A percentile compares a stretch with the other conserved stretches of the same genome.
Evolutionary conservation across 2,797 vertebrate species (phyloP).

Genomic region (Pachyuromys duprasi): DNA sequence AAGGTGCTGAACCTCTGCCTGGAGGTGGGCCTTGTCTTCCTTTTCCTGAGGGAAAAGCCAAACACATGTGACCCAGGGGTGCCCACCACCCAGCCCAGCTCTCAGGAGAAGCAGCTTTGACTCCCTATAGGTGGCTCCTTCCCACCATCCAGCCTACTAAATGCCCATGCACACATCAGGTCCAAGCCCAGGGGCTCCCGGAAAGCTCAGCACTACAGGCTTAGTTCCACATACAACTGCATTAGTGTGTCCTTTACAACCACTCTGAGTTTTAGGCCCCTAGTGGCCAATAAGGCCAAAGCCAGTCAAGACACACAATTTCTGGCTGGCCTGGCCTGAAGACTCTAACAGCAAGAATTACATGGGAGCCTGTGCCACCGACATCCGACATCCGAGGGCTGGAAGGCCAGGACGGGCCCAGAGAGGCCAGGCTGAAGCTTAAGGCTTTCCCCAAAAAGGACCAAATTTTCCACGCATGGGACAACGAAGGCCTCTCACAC

Average conservation of each 20-base stretch:
- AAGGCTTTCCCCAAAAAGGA: not conserved
- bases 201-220: not conserved
- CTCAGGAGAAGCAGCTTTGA: not conserved
- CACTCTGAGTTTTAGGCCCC: not conserved
- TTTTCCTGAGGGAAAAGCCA: conserved; percentile 90
- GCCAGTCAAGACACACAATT: not conserved
- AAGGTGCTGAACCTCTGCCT: conserved; percentile 95
- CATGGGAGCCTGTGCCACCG: not conserved
- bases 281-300: not conserved
- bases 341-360: not conserved
- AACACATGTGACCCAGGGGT: not conserved
- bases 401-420: not conserved
- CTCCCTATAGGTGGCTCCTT: fast-evolving
- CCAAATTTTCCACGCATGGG: not conserved
- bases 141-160: not conserved
- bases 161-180: not conserved
- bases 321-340: not conserved
- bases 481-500: not conserved
- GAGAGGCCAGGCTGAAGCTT: not conserved
- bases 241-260: not conserved
- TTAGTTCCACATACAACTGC: not conserved
- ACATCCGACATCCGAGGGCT: fast-evolving
- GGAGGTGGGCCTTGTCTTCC: conserved; percentile 94
- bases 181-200: not conserved
- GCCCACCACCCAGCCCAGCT: not conserved